Evolutionary conservation across 2,888 invertebrate species (phyloP).

Genomic region (Melanostoma scalare): DNA sequence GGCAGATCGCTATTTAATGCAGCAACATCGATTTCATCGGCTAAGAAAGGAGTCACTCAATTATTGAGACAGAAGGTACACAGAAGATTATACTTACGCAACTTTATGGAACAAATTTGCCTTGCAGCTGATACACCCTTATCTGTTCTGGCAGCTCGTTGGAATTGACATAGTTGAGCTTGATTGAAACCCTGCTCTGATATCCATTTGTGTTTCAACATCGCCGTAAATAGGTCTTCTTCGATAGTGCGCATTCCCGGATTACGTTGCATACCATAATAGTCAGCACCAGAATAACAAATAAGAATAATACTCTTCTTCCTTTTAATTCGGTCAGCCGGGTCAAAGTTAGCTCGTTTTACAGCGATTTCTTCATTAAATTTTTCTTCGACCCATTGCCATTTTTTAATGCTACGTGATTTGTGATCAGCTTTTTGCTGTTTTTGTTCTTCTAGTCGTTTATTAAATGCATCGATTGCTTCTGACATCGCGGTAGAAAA

Average conservation of each 20-base stretch:
- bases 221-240: constrained; percentile 92
- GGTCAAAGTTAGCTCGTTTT: constrained; percentile 78
- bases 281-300: constrained; percentile 95
- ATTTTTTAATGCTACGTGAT: constrained; percentile 76
- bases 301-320: constrained; percentile 93
- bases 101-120: constrained; percentile 82
- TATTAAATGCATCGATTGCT: constrained; percentile 78
- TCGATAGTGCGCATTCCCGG: constrained; percentile 99
- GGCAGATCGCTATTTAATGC: constrained; percentile 92
- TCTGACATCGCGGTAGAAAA: constrained; percentile 79
- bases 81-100: too few relatives aligned
- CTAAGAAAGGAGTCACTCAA: constrained; percentile 79
- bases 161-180: constrained; percentile 92
- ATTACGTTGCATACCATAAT: constrained; percentile 98
- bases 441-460: constrained; percentile 73
- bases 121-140: constrained; percentile 97
- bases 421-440: constrained; percentile 73
- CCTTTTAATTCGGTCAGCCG: constrained; percentile 85
- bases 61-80: too few relatives aligned
- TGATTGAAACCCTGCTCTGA: constrained; percentile 90
- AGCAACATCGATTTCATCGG: constrained; percentile 85
- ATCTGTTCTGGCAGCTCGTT: constrained; percentile 98
- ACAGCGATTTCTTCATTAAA: too few relatives aligned
- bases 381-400: constrained; percentile 80
- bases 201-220: constrained; percentile 91